Evolutionary conservation across 1,140 invertebrate species (phyloP), one percentile per base, ranked within the genome.

Genomic region (Bacillus rossius): DNA sequence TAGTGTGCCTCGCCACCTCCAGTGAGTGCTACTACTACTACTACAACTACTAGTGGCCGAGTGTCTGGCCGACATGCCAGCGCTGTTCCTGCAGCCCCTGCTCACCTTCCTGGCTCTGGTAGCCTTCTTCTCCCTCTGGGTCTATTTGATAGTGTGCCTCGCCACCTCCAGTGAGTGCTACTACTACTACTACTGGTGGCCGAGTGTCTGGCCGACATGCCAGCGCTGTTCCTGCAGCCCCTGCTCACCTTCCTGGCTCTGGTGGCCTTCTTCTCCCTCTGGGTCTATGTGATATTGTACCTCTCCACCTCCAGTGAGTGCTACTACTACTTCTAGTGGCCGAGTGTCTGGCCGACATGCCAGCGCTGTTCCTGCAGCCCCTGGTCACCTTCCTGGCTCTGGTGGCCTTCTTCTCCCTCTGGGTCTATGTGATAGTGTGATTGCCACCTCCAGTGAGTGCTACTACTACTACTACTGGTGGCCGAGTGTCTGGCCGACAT

Each of bases 181-280:
- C n/a, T n/a, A n/a, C n/a, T n/a, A n/a, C n/a, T n/a, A n/a, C n/a
- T n/a, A n/a, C n/a, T n/a, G n/a, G n/a, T n/a, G n/a, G n/a, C n/a
- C n/a, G n/a, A n/a, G n/a, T n/a, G n/a, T n/a, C n/a, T n/a, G n/a
- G n/a, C 84, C 48, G 84, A 85, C 66, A 80, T 96, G 60, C 93
- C 94, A 5, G 84, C 82, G n/a, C 73, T 98, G 22, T 86, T 96
- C 66, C 75, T 94, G 19, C 93, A 95, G 68, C 94, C 94, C 1
- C 69, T 96, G 1, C 75, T 93, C 57, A 96, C 94, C 0, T 94
- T 94, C 69, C 60, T 89, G 43, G 80, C 87, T 47, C 76, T 96
- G 0, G 72, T 88, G 23, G 59, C 84, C 40, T 96, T 96, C 71
- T 88, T 94, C 61, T 73, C 84, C 40, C 92, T 91, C 77, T 96